A percentile compares a stretch with the other conserved stretches of the same genome.
These are phyloP conservation scores for Fissipunctia ypsillon DNA, from an alignment of 2,888 invertebrate species.

Conservation along the genomic window DNA sequence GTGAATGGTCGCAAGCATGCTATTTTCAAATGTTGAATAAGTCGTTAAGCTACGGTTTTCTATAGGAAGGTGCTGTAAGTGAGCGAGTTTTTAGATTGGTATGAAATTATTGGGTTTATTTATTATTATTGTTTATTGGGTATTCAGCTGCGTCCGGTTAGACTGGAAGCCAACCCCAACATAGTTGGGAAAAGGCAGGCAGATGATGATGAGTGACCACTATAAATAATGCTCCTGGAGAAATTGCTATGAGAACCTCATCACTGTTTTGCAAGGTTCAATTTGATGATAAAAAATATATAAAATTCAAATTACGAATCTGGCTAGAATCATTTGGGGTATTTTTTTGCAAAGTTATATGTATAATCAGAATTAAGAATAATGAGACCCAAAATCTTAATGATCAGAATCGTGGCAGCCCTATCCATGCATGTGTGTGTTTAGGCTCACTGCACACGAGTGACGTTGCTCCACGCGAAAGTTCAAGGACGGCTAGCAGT, in stretches of 20 bases:
- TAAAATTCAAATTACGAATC: background rate
- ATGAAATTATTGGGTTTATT: background rate
- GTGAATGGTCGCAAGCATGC: slow-evolving; percentile 20
- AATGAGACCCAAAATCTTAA: background rate
- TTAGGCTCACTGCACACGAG: slow-evolving; percentile 38
- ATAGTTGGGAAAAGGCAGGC: too few relatives aligned
- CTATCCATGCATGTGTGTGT: slow-evolving; percentile 38
- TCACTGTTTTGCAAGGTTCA: too few relatives aligned
- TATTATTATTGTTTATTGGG: too few relatives aligned
- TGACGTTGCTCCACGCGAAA: slow-evolving; percentile 48
- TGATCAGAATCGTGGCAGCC: slow-evolving; percentile 16
- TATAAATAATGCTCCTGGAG: background rate
- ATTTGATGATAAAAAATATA: background rate
- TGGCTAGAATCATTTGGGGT: background rate
- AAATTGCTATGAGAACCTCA: too few relatives aligned
- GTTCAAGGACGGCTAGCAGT: slow-evolving; percentile 64
- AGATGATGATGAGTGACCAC: too few relatives aligned
- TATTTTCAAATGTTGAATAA: background rate
- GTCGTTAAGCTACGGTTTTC: background rate
- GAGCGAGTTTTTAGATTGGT: background rate
- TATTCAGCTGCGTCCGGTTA: too few relatives aligned
- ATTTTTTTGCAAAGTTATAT: background rate
- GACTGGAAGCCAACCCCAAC: too few relatives aligned
- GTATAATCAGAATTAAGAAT: background rate
- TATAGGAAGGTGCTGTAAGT: background rate